Evolutionary conservation across 2,888 invertebrate species (phyloP).

Genomic region (Drosophila stalkeri): DNA sequence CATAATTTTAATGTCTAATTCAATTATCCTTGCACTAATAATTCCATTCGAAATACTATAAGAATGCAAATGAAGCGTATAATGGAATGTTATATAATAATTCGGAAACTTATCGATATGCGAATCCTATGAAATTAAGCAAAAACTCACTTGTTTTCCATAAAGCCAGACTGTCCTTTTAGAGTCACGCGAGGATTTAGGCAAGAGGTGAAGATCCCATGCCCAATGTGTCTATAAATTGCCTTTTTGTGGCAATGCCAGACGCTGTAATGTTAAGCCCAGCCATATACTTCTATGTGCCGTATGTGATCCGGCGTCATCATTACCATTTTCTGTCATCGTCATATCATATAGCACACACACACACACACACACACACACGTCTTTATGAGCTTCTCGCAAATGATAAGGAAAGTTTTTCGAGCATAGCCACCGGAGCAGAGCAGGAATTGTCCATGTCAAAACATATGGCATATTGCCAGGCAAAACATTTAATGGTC

Average conservation of each 20-base stretch:
- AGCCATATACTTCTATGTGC: conserved; percentile 59
- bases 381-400: conserved; percentile 73
- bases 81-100: conserved; percentile 27
- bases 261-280: conserved; percentile 52
- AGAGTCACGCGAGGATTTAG: conserved; percentile 27
- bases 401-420: conserved; percentile 78
- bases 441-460: conserved; percentile 59
- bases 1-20: not conserved
- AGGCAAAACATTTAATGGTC: conserved; percentile 81
- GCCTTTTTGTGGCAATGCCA: conserved; percentile 41
- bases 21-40: not conserved
- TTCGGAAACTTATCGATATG: conserved; percentile 3
- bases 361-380: conserved; percentile 22
- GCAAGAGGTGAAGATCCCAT: conserved; percentile 4
- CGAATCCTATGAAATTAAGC: not conserved
- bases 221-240: conserved; percentile 36
- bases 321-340: conserved; percentile 73
- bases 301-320: conserved; percentile 55
- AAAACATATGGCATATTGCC: conserved; percentile 79
- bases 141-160: not conserved
- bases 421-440: conserved; percentile 18
- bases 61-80: not conserved
- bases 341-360: conserved; percentile 42
- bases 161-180: not conserved
- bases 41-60: not conserved